phyloP scores from a whole-genome alignment of 2,797 vertebrate genomes.

The Muscicapa comitata region DNA sequence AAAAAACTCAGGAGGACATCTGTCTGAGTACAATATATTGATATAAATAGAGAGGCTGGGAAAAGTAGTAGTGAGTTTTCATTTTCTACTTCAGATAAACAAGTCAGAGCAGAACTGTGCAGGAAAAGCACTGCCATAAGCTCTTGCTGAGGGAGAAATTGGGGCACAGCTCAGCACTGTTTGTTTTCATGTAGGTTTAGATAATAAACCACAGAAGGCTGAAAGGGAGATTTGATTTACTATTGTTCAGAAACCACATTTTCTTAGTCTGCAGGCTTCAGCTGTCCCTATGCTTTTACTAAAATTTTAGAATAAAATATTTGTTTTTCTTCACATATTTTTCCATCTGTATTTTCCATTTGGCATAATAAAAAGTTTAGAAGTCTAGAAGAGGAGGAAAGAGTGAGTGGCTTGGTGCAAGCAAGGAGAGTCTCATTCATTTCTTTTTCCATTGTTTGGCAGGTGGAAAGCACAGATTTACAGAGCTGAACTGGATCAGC shows the following conservation, averaged over 20 bases:
- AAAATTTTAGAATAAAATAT: not conserved
- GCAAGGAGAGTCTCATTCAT: not conserved
- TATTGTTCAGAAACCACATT: not conserved
- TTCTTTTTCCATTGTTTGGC: conserved; percentile 61
- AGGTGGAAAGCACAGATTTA: conserved; percentile 71
- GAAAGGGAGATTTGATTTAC: conserved; percentile 24
- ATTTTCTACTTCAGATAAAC: not conserved
- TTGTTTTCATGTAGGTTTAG: conserved; percentile 57
- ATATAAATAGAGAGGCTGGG: conserved; percentile 10
- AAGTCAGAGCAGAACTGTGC: not conserved
- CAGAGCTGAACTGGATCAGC: conserved; percentile 40
- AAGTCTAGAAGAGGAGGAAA: not conserved
- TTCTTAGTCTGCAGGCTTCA: not conserved
- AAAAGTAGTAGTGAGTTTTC: conserved; percentile 7
- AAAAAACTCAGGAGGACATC: conserved; percentile 3
- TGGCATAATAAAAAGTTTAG: not conserved
- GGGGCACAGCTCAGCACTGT: conserved; percentile 50
- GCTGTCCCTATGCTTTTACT: not conserved
- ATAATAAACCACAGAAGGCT: conserved; percentile 23
- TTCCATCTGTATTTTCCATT: conserved; percentile 1
- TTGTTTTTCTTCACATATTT: not conserved
- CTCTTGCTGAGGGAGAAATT: conserved; percentile 56
- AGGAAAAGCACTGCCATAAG: conserved; percentile 5
- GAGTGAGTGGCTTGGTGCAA: not conserved
- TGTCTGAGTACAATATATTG: not conserved